phyloP scores from a whole-genome alignment of 2,888 invertebrate species.

The Thereva nobilitata region DNA sequence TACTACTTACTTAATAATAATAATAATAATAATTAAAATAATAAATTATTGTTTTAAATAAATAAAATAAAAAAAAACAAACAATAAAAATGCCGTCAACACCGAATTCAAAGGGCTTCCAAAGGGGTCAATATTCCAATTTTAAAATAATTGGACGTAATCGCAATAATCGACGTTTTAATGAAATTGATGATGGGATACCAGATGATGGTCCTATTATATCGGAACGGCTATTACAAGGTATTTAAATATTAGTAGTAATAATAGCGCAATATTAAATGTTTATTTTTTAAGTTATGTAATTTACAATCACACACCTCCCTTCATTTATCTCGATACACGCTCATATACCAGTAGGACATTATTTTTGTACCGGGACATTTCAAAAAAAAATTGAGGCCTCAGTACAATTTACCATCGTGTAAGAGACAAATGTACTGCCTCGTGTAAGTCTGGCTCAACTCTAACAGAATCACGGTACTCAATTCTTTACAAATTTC shows the following conservation, averaged over 20 bases:
- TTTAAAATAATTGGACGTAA: slow-evolving; percentile 23
- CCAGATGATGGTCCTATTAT: slow-evolving; percentile 34
- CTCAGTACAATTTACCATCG: too few relatives aligned
- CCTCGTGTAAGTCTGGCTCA: too few relatives aligned
- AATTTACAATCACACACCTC: too few relatives aligned
- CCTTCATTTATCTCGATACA: too few relatives aligned
- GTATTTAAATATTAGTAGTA: slow-evolving; percentile 17
- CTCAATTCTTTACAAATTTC: too few relatives aligned
- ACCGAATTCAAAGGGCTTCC: slow-evolving; percentile 39
- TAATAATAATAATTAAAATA: not conserved
- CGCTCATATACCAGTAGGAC: too few relatives aligned
- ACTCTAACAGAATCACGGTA: too few relatives aligned
- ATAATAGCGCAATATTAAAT: not conserved
- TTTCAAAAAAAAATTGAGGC: too few relatives aligned
- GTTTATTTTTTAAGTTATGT: too few relatives aligned
- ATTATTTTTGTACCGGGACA: too few relatives aligned
- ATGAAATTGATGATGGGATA: slow-evolving; percentile 9
- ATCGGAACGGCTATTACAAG: slow-evolving; percentile 34
- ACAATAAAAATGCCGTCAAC: slow-evolving; percentile 35
- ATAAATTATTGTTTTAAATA: not conserved
- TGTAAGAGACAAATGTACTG: too few relatives aligned
- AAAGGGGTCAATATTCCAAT: slow-evolving; percentile 34
- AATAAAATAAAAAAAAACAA: not conserved
- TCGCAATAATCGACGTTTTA: slow-evolving; percentile 9
- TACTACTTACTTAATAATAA: not conserved